Conservation (phyloP, 2,888 invertebrate species). For the Meteorus colon region DNA sequence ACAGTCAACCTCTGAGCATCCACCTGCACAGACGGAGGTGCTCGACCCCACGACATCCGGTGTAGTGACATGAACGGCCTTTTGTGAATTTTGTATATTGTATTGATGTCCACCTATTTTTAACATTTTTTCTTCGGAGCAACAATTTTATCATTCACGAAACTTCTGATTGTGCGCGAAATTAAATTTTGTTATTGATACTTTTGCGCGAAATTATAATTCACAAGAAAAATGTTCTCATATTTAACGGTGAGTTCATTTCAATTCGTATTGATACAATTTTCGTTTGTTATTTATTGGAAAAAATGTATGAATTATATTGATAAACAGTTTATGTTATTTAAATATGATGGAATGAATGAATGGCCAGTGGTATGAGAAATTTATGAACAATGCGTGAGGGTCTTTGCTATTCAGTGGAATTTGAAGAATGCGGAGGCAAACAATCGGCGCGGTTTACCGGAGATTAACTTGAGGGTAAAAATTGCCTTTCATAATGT, state of each 20-base stretch:
- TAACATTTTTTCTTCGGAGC: not conserved
- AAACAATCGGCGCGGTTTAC: constrained; percentile 1
- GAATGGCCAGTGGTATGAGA: too few relatives aligned
- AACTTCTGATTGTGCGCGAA: too few relatives aligned
- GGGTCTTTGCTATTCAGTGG: constrained; percentile 3
- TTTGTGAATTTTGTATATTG: constrained; percentile 45
- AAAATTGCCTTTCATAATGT: not conserved
- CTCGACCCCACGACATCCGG: constrained; percentile 67
- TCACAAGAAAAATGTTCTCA: constrained; percentile 10
- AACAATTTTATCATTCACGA: too few relatives aligned
- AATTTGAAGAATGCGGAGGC: constrained; percentile 31
- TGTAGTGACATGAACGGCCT: constrained; percentile 69
- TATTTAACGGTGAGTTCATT: constrained; percentile 31
- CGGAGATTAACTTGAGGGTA: not conserved
- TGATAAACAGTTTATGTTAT: not conserved
- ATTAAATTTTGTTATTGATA: too few relatives aligned
- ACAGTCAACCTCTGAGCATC: constrained; percentile 73
- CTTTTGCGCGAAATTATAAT: not conserved
- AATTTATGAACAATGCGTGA: not conserved
- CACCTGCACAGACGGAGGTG: constrained; percentile 72
- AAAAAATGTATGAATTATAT: not conserved
- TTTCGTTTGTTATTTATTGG: not conserved
- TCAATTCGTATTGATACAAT: not conserved
- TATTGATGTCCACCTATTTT: constrained; percentile 24
- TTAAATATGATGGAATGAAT: too few relatives aligned